Base-by-base conservation (phyloP, 2,888 invertebrate species). In the Orchesella flavescens region DNA sequence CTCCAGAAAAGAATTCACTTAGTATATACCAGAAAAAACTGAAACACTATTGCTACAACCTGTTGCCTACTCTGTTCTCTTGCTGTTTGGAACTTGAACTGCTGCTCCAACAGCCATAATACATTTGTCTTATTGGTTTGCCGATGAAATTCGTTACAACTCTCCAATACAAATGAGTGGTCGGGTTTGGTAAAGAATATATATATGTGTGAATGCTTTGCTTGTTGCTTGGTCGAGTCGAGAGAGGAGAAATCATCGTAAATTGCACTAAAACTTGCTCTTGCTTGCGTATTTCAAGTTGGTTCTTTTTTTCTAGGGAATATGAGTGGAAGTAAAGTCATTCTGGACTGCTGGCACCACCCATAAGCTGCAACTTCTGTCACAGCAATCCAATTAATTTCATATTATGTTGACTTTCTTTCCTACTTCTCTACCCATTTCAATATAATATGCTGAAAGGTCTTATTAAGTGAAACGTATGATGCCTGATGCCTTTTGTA, bases 361-460 rank as follows among this genome's bases (percentile, higher is more conserved):
- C 69, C 69, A 24, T 53, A 24, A 74, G 74, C 66, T 81, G 61
- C 72, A 65, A 65, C 79, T 74, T 74, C 74, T 74, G 74, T 81
- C 49, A 73, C 23, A 68, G 59, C 81, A 81, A 81, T 81, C 74
- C 81, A 81, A 81, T 81, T 74, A 81, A 74, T 59, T 74, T 15
- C 44, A 34, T 80, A 73, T 66, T 74, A 74, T 81, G 74, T 61
- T 81, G 74, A 81, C 74, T 81, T 81, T 68, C 74, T 74, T 74
- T 68, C 71, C 57, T 24, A 69, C 66, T 43, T 55, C 68, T 3
- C 53, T 53, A 53, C n/a, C 53, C 15, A 53, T n/a, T 53, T 53
- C 53, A 46, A 13, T 53, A 53, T 53, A 53, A 53, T 46, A 10
- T 7, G 34, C 34, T 34, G 34, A 34, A 34, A 4, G 34, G 34